Conservation (phyloP, 2,888 invertebrate genomes). For the Lucinisca nassula region DNA sequence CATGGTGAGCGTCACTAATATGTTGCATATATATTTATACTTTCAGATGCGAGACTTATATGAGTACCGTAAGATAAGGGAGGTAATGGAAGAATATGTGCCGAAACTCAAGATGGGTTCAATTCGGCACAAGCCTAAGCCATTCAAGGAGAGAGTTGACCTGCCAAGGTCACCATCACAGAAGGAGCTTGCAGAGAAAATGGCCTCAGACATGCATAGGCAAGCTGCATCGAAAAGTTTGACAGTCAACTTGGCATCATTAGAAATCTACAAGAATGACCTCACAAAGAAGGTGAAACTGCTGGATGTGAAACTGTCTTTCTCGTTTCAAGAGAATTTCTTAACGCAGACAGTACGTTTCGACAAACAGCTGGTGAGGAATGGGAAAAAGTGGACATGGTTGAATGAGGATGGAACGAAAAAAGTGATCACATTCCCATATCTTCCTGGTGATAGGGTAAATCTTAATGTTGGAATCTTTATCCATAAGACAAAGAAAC, state of each 20-base stretch:
- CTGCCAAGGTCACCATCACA: conserved; percentile 65
- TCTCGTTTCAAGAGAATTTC: conserved; percentile 75
- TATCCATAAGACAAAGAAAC: conserved; percentile 75
- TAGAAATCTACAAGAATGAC: conserved; percentile 74
- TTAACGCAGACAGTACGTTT: conserved; percentile 70
- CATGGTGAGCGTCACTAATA: too few relatives aligned
- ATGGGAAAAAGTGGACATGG: conserved; percentile 77
- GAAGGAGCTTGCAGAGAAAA: conserved; percentile 49
- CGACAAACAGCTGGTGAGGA: conserved; percentile 72
- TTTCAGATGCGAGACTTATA: conserved; percentile 69
- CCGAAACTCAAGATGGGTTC: conserved; percentile 44
- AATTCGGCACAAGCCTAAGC: conserved; percentile 49
- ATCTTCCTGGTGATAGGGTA: conserved; percentile 74
- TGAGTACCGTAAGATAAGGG: conserved; percentile 64
- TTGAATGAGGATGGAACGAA: conserved; percentile 62
- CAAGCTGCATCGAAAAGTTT: conserved; percentile 71
- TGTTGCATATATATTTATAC: too few relatives aligned
- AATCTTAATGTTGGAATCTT: conserved; percentile 78
- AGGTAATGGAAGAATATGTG: conserved; percentile 70
- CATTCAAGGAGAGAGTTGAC: conserved; percentile 55
- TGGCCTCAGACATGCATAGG: conserved; percentile 61
- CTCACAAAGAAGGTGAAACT: conserved; percentile 74
- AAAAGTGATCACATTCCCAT: conserved; percentile 71
- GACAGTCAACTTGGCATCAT: conserved; percentile 68
- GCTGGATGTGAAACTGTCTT: conserved; percentile 75